Evolutionary conservation across 2,888 invertebrate genomes (phyloP).

Genomic region (Conus canariensis): DNA sequence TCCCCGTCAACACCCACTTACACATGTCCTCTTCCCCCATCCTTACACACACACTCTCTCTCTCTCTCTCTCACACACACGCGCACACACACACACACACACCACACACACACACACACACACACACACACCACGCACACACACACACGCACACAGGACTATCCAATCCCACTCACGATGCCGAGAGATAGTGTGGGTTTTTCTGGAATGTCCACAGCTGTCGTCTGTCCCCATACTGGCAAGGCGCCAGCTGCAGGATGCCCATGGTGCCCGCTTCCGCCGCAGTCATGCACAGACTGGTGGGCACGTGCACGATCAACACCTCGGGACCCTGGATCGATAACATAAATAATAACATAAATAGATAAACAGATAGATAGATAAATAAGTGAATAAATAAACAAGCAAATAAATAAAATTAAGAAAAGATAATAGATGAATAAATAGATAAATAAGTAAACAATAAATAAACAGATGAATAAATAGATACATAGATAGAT

Average conservation of each 20-base stretch:
- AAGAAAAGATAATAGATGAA: neutral
- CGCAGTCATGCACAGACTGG: neutral
- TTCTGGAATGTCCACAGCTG: conserved; percentile 7
- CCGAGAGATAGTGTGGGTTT: neutral
- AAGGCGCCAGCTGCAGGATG: neutral
- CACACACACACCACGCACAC: no score
- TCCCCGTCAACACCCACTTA: neutral
- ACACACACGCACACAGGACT: neutral
- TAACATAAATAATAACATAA: neutral
- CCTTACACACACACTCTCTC: neutral
- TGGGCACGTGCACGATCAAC: conserved; percentile 11
- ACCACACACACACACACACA: neutral
- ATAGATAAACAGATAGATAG: neutral
- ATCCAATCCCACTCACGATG: neutral
- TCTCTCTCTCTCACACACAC: neutral
- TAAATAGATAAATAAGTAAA: neutral
- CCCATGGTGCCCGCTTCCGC: neutral
- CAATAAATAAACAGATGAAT: neutral
- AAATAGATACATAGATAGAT: neutral
- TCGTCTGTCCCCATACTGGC: neutral
- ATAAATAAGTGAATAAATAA: neutral
- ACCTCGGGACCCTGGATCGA: neutral
- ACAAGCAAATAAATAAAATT: neutral
- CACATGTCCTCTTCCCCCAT: neutral
- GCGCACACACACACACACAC: neutral